Evolutionary conservation across 2,113 vertebrate species (phyloP), one percentile per base, ranked within the genome.

Genomic region (Osmerus mordax): DNA sequence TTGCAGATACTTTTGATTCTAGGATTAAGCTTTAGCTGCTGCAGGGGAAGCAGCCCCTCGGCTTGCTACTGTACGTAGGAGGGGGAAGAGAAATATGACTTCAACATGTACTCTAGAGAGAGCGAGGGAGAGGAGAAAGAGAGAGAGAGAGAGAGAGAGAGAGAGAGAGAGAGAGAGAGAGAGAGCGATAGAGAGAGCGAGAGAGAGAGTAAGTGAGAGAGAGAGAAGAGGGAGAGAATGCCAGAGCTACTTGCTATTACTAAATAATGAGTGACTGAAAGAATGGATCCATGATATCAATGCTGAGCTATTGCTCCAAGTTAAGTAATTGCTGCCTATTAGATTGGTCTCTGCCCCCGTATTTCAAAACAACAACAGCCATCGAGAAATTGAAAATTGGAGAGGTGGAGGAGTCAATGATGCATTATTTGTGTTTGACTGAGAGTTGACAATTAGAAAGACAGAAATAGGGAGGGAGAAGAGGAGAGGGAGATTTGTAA

Each of bases 301-400:
- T 81, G 72, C 47, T 70, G 68, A 56, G 41, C 80, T 80, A 73
- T 81, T 81, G 73, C 75, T 83, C 85, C 77, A 86, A 72, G 66
- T 80, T 81, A 86, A 87, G 83, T 86, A 87, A 89, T 89, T 84
- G 84, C 81, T 76, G 81, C 82, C 81, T 82, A 82, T 85, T 87
- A 83, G 72, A 87, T 80, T 84, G 69, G 71, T 36, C 78, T 32
- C 56, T 76, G 75, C 77, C 67, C 61, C 54, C 75, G 72, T 73
- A 83, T 84, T 85, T 83, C 78, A 84, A 78, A 83, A 87, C 81
- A 88, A 83, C 83, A 76, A 63, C 60, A 6, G 1, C 68, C 32
- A 80, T 78, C 59, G 65, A 77, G 73, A 79, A 77, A 83, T 83
- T 84, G 75, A 58, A 78, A 32, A 72, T 75, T 62, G 69, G 73